phyloP scores from a whole-genome alignment of 2,797 vertebrate genomes.

The Tokudaia muenninki region DNA sequence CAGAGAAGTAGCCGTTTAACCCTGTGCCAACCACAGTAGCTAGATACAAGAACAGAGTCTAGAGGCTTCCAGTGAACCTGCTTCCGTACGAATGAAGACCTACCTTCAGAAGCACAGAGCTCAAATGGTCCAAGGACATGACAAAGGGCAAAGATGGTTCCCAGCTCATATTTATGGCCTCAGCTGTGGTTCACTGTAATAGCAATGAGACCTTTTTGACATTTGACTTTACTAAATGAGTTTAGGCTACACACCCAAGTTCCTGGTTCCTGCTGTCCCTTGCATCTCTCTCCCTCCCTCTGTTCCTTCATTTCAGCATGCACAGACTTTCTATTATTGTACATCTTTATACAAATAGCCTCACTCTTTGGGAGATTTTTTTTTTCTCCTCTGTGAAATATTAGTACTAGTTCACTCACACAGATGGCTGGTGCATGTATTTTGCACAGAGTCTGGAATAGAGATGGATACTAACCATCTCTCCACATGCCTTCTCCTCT shows the following conservation, averaged over 20 bases:
- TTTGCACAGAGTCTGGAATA: not conserved
- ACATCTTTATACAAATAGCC: not conserved
- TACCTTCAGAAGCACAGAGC: not conserved
- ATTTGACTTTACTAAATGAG: conserved; percentile 35
- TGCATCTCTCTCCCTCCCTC: not conserved
- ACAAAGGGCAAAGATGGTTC: conserved; percentile 5
- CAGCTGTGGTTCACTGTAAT: not conserved
- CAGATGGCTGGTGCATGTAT: not conserved
- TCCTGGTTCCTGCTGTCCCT: conserved; percentile 23
- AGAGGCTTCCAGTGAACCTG: conserved; percentile 1
- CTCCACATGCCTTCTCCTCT: not conserved
- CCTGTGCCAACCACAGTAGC: conserved; percentile 68
- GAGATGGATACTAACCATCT: not conserved
- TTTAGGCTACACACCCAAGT: not conserved
- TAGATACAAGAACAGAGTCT: conserved; percentile 38
- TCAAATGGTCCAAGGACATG: conserved; percentile 47
- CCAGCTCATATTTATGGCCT: not conserved
- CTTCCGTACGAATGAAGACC: conserved; percentile 54
- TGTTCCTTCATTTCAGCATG: not conserved
- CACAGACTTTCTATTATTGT: not conserved
- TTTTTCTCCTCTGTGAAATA: not conserved
- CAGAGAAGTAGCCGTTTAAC: conserved; percentile 76
- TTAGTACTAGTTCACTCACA: not conserved
- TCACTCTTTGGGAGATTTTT: not conserved
- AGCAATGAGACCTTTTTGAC: not conserved